Conservation (phyloP, 1,140 invertebrate genomes). For the Tetragnatha versicolor region DNA sequence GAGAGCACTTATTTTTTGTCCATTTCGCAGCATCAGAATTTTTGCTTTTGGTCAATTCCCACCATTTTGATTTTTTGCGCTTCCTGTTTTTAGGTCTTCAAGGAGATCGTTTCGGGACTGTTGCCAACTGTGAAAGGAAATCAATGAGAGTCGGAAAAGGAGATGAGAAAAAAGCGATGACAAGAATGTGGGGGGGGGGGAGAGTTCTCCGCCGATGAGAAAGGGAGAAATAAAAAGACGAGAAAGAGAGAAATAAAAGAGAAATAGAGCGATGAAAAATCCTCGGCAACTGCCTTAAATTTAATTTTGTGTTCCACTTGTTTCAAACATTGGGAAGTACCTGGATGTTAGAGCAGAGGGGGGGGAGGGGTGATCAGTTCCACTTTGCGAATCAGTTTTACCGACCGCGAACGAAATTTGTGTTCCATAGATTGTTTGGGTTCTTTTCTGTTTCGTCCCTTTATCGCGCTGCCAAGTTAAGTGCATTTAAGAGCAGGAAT, state of each 20-base stretch:
- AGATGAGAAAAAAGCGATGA: not conserved
- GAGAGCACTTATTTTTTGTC: not conserved
- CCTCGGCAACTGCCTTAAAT: conserved; percentile 17
- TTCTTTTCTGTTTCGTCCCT: not conserved
- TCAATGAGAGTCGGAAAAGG: conserved; percentile 8
- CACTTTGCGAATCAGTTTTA: conserved; percentile 15
- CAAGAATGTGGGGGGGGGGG: not conserved
- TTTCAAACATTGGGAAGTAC: conserved; percentile 10
- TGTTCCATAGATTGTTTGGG: conserved; percentile 20
- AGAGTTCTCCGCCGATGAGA: too few relatives aligned
- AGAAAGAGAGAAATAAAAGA: not conserved
- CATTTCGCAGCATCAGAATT: not conserved
- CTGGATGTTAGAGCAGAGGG: too few relatives aligned
- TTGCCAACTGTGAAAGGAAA: conserved; percentile 23
- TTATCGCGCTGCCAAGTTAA: too few relatives aligned
- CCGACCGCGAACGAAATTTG: conserved; percentile 7
- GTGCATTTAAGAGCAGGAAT: too few relatives aligned
- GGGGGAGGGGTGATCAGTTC: conserved; percentile 7
- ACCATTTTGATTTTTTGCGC: not conserved
- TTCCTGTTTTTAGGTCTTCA: not conserved
- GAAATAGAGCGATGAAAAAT: conserved; percentile 3
- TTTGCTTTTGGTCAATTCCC: not conserved
- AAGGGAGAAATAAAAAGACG: not conserved
- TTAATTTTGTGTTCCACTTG: conserved; percentile 26
- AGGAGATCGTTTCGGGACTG: not conserved